A percentile compares a stretch with the other conserved stretches of the same genome.
Conservation (phyloP, 2,888 invertebrate genomes). For the Drosophila hamatofila region DNA sequence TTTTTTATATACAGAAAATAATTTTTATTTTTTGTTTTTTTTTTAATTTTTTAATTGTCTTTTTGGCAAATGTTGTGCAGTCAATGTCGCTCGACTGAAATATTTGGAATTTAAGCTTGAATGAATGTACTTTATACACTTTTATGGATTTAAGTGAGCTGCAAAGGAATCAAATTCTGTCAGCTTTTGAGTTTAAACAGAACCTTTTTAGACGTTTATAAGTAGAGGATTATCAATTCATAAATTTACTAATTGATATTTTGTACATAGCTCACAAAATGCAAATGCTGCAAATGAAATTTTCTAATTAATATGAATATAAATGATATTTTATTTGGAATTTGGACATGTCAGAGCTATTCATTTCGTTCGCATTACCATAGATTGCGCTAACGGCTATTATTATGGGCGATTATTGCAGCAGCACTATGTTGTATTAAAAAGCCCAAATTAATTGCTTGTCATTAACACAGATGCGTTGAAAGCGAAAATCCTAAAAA, state of each 20-base stretch:
- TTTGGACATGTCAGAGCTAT: not conserved
- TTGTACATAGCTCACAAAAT: not conserved
- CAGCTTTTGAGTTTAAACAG: not conserved
- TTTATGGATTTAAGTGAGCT: too few species aligned
- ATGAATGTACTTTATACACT: too few species aligned
- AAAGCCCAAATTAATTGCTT: conserved; percentile 71
- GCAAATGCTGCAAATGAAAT: not conserved
- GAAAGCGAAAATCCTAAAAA: conserved; percentile 41
- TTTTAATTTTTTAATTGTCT: too few species aligned
- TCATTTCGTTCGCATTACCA: not conserved
- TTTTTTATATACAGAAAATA: too few species aligned
- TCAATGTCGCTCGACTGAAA: too few species aligned
- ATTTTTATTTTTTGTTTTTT: too few species aligned
- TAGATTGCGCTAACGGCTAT: not conserved
- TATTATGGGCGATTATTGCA: conserved; percentile 9
- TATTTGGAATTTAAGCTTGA: too few species aligned
- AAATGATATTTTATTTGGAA: conserved; percentile 1
- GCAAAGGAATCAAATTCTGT: not conserved
- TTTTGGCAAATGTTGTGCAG: too few species aligned
- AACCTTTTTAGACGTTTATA: not conserved
- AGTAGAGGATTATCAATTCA: too few species aligned
- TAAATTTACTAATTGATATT: not conserved
- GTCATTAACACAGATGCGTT: conserved; percentile 68
- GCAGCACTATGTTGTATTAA: conserved; percentile 27
- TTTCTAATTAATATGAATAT: not conserved